Base-by-base conservation (phyloP, 2,888 invertebrate species). In the Oxycera nigricornis region DNA sequence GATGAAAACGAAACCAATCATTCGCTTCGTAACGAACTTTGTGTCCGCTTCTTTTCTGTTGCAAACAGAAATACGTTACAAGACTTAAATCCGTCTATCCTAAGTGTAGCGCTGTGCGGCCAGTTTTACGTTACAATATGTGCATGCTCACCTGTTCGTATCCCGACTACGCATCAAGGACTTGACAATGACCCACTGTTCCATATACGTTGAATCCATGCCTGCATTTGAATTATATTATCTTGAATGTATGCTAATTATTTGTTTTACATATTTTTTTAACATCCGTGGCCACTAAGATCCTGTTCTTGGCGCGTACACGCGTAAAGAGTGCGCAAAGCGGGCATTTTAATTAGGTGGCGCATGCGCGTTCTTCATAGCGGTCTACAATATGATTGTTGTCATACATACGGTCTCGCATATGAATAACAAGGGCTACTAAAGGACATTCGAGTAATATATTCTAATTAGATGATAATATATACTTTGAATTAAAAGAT, bases 381-480 rank as follows among this genome's bases (percentile, higher is more conserved):
- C 24, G 22, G 6, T 2, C 3, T 46, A 46, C 14, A 17, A 3
- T 46, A 11, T 11, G 9, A 22, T 20, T 14, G 55, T 55, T 3
- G 55, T 24, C 4, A 6, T 11, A 50, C 2, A 20, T 55, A 4
- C 4, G 20, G 24, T 22, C 24, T 55, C 24, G 4, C 59, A 22
- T 50, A 39, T 46, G 62, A 35, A 31, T n/a, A 67, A 41, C 28
- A 55, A 28, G 20, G 55, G 55, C 70, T 55, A 62, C 70, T 68
- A 61, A 73, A 70, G 73, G 70, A 73, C 73, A 68, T 75, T 68
- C 55, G 52, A 46, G 72, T 76, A 73, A 76, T 59, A 41, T 65
- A 76, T 74, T 76, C 57, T 76, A 76, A 76, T 76, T 74, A 72
- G 73, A 76, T 76, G 76, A 76, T 76, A 76, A 76, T 76, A 65